A percentile compares a stretch with the other conserved stretches of the same genome.
Evolutionary conservation across 2,888 invertebrate species (phyloP).

Genomic region (Megalurothrips usitatus): DNA sequence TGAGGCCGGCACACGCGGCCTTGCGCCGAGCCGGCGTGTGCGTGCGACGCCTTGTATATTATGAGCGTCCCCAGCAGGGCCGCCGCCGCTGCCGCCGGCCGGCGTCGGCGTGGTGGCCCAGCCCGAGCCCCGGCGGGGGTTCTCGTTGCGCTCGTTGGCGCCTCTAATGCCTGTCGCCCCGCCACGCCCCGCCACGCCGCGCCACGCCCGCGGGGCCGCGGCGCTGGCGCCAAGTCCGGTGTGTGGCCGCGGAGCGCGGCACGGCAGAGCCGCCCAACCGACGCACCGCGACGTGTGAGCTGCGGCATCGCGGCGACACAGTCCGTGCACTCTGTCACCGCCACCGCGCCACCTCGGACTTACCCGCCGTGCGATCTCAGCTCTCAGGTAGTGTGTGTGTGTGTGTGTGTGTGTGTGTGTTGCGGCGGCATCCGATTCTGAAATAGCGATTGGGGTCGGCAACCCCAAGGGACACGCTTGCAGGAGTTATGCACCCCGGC

Average conservation of each 20-base stretch:
- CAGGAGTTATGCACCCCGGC: background rate
- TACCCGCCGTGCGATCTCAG: background rate
- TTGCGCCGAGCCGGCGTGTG: background rate
- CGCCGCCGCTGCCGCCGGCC: too few relatives aligned
- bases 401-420: too few relatives aligned
- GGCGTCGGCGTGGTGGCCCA: too few relatives aligned
- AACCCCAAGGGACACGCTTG: slow-evolving; percentile 12
- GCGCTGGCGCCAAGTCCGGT: too few relatives aligned
- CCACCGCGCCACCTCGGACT: background rate
- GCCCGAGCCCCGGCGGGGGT: too few relatives aligned
- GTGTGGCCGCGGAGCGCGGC: too few relatives aligned
- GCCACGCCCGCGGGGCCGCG: too few relatives aligned
- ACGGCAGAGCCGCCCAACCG: too few relatives aligned
- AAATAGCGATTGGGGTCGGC: slow-evolving; percentile 16
- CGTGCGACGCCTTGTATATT: background rate
- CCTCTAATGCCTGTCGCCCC: background rate
- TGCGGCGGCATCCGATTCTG: background rate
- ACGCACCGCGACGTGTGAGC: too few relatives aligned
- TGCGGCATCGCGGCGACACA: too few relatives aligned
- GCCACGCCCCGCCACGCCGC: too few relatives aligned
- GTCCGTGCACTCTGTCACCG: background rate
- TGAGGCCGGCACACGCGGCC: background rate
- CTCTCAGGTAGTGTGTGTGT: too few relatives aligned
- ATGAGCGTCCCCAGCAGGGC: background rate
- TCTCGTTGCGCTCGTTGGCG: background rate